Evolutionary conservation across 2,113 vertebrate genomes (phyloP).

Genomic region (Leptodactylus fuscus): DNA sequence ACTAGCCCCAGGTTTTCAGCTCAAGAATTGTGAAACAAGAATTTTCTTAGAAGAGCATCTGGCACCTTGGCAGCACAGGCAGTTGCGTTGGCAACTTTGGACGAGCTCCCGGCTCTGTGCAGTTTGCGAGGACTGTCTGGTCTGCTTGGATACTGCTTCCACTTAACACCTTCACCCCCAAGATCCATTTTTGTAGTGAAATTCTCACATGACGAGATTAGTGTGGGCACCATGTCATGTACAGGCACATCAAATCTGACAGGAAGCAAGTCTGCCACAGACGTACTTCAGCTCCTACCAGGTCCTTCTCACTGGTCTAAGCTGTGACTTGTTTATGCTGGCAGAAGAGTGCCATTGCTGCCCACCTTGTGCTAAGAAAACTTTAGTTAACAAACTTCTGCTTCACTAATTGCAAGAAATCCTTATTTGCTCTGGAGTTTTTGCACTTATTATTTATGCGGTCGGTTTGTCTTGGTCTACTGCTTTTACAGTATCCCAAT

Average conservation of each 20-base stretch:
- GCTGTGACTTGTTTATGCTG: background rate
- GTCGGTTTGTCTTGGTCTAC: too few species aligned
- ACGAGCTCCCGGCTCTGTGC: slow-evolving; percentile 22
- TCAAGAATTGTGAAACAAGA: background rate
- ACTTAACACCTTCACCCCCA: slow-evolving; percentile 55
- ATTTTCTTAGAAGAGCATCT: slow-evolving; percentile 31
- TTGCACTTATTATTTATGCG: too few species aligned
- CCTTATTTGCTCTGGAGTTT: too few species aligned
- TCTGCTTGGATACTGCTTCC: slow-evolving; percentile 50
- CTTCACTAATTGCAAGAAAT: background rate
- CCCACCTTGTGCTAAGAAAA: background rate
- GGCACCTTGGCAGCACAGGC: slow-evolving; percentile 30
- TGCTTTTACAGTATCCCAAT: too few species aligned
- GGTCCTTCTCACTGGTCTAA: background rate
- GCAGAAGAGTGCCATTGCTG: too few species aligned
- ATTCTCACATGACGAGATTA: slow-evolving; percentile 3
- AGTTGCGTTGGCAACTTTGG: background rate
- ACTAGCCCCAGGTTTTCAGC: slow-evolving; percentile 35
- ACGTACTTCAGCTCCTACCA: background rate
- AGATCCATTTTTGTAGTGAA: slow-evolving; percentile 27
- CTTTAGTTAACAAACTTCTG: background rate
- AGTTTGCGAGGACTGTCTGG: slow-evolving; percentile 44
- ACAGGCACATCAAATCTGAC: slow-evolving; percentile 24
- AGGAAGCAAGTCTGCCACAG: background rate
- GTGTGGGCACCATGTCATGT: slow-evolving; percentile 24